Evolutionary conservation across 2,888 invertebrate species (phyloP).

Genomic region (Dynastes maya): DNA sequence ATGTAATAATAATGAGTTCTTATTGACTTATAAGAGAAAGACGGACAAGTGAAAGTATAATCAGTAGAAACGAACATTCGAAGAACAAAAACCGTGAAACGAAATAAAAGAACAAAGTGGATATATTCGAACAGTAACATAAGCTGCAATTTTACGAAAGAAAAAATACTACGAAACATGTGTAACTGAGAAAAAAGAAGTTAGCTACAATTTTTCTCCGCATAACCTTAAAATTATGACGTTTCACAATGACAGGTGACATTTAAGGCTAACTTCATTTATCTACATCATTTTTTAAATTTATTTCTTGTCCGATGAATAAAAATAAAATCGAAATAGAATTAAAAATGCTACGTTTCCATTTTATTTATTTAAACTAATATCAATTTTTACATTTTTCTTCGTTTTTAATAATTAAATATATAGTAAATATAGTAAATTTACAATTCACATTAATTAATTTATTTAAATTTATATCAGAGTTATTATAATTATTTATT

Average conservation of each 20-base stretch:
- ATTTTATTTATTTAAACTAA: conserved; percentile 43
- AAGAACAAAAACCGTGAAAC: neutral
- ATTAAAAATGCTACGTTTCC: conserved; percentile 37
- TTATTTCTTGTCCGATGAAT: too few relatives aligned
- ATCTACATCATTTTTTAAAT: too few relatives aligned
- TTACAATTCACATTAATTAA: conserved; percentile 36
- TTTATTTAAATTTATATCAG: neutral
- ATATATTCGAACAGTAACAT: too few relatives aligned
- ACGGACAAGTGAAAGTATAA: neutral
- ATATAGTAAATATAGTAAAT: conserved; percentile 16
- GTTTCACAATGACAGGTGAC: too few relatives aligned
- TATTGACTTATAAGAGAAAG: conserved; percentile 25
- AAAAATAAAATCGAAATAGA: conserved; percentile 2
- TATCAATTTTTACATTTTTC: conserved; percentile 28
- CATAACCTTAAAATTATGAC: too few relatives aligned
- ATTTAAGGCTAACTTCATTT: neutral
- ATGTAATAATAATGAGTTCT: conserved; percentile 17
- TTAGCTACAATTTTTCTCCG: too few relatives aligned
- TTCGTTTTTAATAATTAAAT: conserved; percentile 25
- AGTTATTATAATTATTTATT: conserved; percentile 5
- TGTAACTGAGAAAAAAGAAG: too few relatives aligned
- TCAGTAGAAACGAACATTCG: conserved; percentile 1
- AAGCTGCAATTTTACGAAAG: too few relatives aligned
- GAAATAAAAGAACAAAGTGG: neutral
- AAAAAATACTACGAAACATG: too few relatives aligned